Conservation (phyloP, 2,888 invertebrate species). For the Eupithecia subumbrata region DNA sequence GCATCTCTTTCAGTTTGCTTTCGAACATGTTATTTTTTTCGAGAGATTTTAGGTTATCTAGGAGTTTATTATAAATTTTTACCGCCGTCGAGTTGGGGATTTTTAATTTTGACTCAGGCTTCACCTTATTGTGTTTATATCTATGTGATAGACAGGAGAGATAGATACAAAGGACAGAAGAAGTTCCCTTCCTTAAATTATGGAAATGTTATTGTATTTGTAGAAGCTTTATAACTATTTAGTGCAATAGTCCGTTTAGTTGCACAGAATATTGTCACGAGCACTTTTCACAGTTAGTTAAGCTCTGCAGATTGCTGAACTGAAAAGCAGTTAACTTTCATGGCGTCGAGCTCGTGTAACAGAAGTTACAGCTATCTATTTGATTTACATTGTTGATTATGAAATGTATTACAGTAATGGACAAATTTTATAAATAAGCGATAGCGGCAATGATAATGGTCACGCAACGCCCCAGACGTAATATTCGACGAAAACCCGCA, state of each 20-base stretch:
- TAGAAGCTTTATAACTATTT: slow-evolving; percentile 13
- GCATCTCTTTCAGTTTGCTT: no score
- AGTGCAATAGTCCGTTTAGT: slow-evolving; percentile 26
- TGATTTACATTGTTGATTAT: slow-evolving; percentile 61
- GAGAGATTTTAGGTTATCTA: no score
- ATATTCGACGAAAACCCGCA: slow-evolving; percentile 30
- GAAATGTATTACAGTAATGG: slow-evolving; percentile 65
- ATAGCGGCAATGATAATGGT: slow-evolving; percentile 58
- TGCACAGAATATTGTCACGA: slow-evolving; percentile 28
- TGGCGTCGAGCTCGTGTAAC: slow-evolving; percentile 43
- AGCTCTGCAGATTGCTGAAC: slow-evolving; percentile 42
- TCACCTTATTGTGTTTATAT: no score
- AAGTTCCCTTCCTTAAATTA: background rate
- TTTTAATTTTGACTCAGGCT: no score
- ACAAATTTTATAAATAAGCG: slow-evolving; percentile 55
- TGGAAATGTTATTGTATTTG: background rate
- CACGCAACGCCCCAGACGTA: slow-evolving; percentile 55
- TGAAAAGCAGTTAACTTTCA: slow-evolving; percentile 45
- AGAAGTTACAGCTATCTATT: slow-evolving; percentile 50
- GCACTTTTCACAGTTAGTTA: slow-evolving; percentile 45
- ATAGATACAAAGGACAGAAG: background rate
- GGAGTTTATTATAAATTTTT: no score
- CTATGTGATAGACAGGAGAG: background rate
- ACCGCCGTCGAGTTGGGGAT: no score
- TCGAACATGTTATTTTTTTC: no score